Evolutionary conservation across 2,113 vertebrate species (phyloP), one percentile per base, ranked within the genome.

Genomic region (Pholis gunnellus): DNA sequence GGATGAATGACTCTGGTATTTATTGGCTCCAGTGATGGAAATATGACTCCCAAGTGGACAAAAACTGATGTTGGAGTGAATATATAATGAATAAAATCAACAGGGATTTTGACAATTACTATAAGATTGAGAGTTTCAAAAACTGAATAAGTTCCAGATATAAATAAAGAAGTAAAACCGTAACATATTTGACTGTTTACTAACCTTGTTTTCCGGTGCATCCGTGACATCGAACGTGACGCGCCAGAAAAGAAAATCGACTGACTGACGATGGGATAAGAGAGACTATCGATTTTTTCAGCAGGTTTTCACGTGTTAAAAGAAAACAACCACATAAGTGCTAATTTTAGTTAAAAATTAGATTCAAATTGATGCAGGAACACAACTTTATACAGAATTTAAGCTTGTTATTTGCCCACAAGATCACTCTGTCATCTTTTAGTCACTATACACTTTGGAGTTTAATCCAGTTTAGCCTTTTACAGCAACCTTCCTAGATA

Each of bases 391-490:
- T 59, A 77, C 46, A 77, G 65, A 27, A 59, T 72, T 25, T 57
- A 18, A 48, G 40, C 38, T 71, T 38, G 20, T 63, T 59, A 44
- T 79, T 85, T 56, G 7, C 60, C 56, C 22, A 63, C n/a, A 42
- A 36, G 10, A 34, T 42, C 10, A 54, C 25, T 63, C 56, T 61
- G 20, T 84, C 60, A 78, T 78, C 29, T 29, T 77, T 75, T 18
- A 81, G 25, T 64, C 48, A 54, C 72, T 56, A 46, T 40, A 48
- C 34, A 40, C 42, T 27, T 15, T 60, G 50, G 20, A 63, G 63
- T 59, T 84, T 50, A 83, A 61, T 60, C 54, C 70, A 50, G 36
- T 85, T 72, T 56, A 48, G 64, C 27, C 17, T 83, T 68, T 78
- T 52, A 72, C n/a, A 69, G 77, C 42, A 38, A 46, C 25, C 40